Percentiles rank a stretch among this genome's conserved stretches.
phyloP scores from a whole-genome alignment of 2,113 vertebrate species.

The human region DNA sequence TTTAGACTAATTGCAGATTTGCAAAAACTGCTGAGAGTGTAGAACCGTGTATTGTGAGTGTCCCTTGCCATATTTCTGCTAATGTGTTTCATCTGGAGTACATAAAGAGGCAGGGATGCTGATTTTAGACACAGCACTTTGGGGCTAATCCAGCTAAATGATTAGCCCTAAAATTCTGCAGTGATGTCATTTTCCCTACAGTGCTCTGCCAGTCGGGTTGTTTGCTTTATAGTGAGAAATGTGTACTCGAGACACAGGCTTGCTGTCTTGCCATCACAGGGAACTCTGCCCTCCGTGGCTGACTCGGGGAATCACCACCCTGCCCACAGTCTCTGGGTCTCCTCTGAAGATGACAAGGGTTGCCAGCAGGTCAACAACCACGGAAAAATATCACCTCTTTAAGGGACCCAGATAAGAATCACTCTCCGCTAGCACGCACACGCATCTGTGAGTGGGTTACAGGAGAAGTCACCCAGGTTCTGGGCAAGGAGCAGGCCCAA shows the following conservation, averaged over 20 bases:
- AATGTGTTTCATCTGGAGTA: conserved; percentile 98
- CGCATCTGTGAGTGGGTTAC: accelerated
- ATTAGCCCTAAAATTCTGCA: conserved; percentile 92
- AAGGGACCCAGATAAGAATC: not conserved
- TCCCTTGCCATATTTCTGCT: conserved; percentile 98
- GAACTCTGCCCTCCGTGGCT: conserved; percentile 68
- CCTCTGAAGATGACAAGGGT: not conserved
- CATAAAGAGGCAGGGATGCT: conserved; percentile 93
- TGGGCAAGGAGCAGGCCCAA: not conserved
- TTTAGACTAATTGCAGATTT: conserved; percentile 99
- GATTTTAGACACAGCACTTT: conserved; percentile 93
- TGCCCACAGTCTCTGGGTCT: not conserved
- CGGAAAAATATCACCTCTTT: not conserved
- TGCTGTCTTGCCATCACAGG: conserved; percentile 60
- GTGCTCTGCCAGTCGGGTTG: conserved; percentile 87
- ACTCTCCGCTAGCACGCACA: not conserved
- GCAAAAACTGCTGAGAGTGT: conserved; percentile 99
- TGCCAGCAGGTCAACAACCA: conserved; percentile 1
- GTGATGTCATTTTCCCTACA: conserved; percentile 91
- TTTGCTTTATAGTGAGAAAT: conserved; percentile 88
- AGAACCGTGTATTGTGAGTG: conserved; percentile 92
- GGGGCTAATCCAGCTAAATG: conserved; percentile 93
- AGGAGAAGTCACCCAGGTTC: not conserved
- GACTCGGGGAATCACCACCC: conserved; percentile 20
- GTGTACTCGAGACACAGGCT: conserved; percentile 61